phyloP scores from a whole-genome alignment of 92 coral and sea anemone species.

The Blastomussa wellsi region DNA sequence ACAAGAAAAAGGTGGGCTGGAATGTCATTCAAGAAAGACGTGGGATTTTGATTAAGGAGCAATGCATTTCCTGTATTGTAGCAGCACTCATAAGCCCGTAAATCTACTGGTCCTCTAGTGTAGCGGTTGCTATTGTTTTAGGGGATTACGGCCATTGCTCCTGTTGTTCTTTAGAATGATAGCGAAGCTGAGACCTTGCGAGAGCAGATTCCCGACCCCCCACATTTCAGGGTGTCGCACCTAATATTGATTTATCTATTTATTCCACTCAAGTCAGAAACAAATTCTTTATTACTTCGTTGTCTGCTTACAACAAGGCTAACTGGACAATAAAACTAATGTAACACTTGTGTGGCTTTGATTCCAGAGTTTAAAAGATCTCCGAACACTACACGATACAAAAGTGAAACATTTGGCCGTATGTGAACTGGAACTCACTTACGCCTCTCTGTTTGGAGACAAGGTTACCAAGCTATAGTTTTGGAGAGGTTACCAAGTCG shows the following conservation, averaged over 20 bases:
- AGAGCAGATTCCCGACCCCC: too few relatives aligned
- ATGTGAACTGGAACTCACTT: conserved; percentile 76
- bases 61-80: too few relatives aligned
- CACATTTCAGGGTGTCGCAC: too few relatives aligned
- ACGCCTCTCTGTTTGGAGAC: conserved; percentile 81
- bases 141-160: too few relatives aligned
- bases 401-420: conserved; percentile 66
- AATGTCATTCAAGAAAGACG: not conserved
- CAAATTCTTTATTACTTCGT: too few relatives aligned
- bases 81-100: too few relatives aligned
- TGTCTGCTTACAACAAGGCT: not conserved
- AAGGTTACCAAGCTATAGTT: conserved; percentile 73
- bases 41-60: not conserved
- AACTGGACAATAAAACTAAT: not conserved
- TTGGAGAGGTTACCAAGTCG: not conserved
- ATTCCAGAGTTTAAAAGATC: conserved; percentile 70
- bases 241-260: too few relatives aligned
- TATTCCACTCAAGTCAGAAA: too few relatives aligned
- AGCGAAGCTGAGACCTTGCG: too few relatives aligned
- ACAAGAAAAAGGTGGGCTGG: conserved; percentile 75
- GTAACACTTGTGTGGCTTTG: not conserved
- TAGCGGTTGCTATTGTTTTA: too few relatives aligned
- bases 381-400: conserved; percentile 65
- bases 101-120: too few relatives aligned
- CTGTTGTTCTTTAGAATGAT: too few relatives aligned